Percentiles rank a stretch among this genome's conserved stretches.
Evolutionary conservation across 2,797 vertebrate genomes (phyloP).

Genomic region (Acrossocheilus wenchowensis): DNA sequence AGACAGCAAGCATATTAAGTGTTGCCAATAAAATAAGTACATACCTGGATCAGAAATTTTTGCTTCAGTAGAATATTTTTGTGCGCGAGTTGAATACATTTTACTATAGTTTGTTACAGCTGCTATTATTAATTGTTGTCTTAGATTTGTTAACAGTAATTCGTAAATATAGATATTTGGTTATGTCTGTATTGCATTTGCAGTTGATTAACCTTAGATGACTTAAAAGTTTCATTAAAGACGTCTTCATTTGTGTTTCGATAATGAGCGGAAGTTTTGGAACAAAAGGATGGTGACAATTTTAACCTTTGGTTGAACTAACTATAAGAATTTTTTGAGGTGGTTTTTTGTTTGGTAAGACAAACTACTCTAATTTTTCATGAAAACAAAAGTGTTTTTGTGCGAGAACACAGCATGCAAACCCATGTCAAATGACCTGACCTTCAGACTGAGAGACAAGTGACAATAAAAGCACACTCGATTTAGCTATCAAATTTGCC

Average conservation of each 20-base stretch:
- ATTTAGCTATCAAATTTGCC: conserved; percentile 27
- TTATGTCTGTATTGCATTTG: too few species aligned
- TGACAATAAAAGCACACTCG: not conserved
- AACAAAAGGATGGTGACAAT: not conserved
- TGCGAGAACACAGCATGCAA: not conserved
- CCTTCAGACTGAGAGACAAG: not conserved
- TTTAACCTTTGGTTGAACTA: not conserved
- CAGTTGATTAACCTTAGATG: too few species aligned
- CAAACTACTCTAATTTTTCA: not conserved
- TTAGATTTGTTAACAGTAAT: not conserved
- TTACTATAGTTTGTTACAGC: not conserved
- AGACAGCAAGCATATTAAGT: not conserved
- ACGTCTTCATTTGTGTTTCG: not conserved
- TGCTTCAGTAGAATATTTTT: not conserved
- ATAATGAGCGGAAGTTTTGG: too few species aligned
- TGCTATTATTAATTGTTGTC: not conserved
- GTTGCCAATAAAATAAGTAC: too few species aligned
- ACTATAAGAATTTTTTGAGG: not conserved
- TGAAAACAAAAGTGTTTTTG: not conserved
- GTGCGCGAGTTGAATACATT: not conserved
- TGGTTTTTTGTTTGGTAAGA: not conserved
- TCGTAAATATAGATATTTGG: too few species aligned
- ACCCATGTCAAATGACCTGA: not conserved
- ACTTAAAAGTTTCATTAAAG: not conserved
- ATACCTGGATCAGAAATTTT: too few species aligned